Evolutionary conservation across 2,888 invertebrate genomes (phyloP).

Genomic region (Aspidiotus destructor): DNA sequence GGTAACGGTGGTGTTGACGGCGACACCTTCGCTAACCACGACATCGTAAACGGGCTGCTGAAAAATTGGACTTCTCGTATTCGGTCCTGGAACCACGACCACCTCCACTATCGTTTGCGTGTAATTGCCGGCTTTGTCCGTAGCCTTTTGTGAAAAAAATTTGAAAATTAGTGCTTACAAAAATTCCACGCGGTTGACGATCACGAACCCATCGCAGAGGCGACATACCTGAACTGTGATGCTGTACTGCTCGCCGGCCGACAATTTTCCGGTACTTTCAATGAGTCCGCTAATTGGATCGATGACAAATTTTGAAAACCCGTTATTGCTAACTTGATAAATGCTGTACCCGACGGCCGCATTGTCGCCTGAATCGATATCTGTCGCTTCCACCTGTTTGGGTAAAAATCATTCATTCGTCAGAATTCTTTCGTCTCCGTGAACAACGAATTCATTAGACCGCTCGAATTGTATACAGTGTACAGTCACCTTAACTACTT

Average conservation of each 20-base stretch:
- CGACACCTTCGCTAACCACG: slow-evolving; percentile 79
- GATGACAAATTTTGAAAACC: slow-evolving; percentile 73
- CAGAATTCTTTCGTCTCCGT: no score
- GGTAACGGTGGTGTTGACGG: slow-evolving; percentile 73
- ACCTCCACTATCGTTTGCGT: slow-evolving; percentile 81
- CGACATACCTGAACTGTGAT: slow-evolving; percentile 63
- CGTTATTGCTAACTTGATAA: slow-evolving; percentile 84
- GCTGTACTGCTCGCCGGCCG: slow-evolving; percentile 81
- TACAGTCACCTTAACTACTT: slow-evolving; percentile 55
- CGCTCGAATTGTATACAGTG: no score
- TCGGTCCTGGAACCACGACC: slow-evolving; percentile 71
- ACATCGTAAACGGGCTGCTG: slow-evolving; percentile 73
- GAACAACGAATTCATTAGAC: no score
- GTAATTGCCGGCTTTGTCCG: slow-evolving; percentile 66
- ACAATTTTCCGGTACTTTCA: slow-evolving; percentile 67
- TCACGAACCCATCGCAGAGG: not conserved
- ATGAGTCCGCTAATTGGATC: slow-evolving; percentile 67
- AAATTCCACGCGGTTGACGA: not conserved
- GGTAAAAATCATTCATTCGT: slow-evolving; percentile 34
- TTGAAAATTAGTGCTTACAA: no score
- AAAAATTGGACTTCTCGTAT: slow-evolving; percentile 70
- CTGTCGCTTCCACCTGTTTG: slow-evolving; percentile 61
- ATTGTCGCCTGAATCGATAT: slow-evolving; percentile 77
- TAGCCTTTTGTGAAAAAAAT: slow-evolving; percentile 42
- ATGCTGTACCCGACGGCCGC: slow-evolving; percentile 73